A percentile compares a stretch with the other conserved stretches of the same genome.
These are phyloP conservation scores for Euura saliciscinereae DNA, from an alignment of 1,140 invertebrate genomes.

Conservation along the genomic window DNA sequence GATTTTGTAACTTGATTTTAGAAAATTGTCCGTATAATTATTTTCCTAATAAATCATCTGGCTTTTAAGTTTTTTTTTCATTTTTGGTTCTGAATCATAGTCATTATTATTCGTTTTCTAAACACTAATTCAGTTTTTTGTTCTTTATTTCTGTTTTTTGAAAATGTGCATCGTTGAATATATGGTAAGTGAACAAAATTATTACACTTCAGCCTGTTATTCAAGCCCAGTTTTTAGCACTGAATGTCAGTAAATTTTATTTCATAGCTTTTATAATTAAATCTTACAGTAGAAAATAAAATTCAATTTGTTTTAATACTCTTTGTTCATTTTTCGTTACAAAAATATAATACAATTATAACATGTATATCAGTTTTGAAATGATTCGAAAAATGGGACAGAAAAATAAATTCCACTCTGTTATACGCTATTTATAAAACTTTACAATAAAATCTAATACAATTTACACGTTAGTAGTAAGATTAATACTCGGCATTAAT, in stretches of 20 bases:
- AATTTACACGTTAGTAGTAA: background rate
- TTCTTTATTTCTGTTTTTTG: no score
- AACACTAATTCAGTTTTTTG: no score
- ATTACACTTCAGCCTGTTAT: no score
- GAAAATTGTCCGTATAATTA: background rate
- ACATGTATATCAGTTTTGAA: background rate
- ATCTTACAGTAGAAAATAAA: background rate
- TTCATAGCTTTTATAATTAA: background rate
- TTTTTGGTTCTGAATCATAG: no score
- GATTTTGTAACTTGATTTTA: background rate
- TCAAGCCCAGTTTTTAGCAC: no score
- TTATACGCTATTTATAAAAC: background rate
- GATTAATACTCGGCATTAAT: background rate
- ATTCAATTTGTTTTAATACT: background rate
- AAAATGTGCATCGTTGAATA: no score
- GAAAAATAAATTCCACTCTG: background rate
- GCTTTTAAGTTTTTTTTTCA: background rate
- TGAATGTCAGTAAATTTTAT: background rate
- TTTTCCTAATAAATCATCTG: slow-evolving; percentile 6
- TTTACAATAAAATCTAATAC: background rate
- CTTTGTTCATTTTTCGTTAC: background rate
- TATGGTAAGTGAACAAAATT: no score
- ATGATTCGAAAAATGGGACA: background rate
- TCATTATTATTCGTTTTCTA: no score
- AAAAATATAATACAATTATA: slow-evolving; percentile 5